These are phyloP conservation scores for Brenthis hecate DNA, from an alignment of 2,888 invertebrate species.

Conservation along the genomic window DNA sequence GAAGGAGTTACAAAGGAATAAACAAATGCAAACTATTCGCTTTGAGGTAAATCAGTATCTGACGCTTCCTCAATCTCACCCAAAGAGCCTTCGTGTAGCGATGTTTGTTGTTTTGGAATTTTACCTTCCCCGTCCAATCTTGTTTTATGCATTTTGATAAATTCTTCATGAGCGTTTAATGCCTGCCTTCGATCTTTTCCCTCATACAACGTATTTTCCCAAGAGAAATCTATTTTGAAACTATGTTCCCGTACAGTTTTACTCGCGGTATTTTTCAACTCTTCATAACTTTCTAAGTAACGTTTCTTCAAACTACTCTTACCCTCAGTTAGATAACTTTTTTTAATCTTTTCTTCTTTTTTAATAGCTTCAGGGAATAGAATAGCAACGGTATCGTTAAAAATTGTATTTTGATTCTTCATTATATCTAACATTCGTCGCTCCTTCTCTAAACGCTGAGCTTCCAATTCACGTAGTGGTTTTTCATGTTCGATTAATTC, in stretches of 20 bases:
- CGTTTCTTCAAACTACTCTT: slow-evolving; percentile 61
- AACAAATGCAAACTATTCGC: slow-evolving; percentile 1
- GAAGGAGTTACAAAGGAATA: background rate
- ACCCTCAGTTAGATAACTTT: slow-evolving; percentile 70
- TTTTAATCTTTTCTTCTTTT: slow-evolving; percentile 66
- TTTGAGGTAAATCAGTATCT: slow-evolving; percentile 1
- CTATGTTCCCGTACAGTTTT: slow-evolving; percentile 73
- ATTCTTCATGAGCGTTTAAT: slow-evolving; percentile 66
- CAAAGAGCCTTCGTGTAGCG: slow-evolving; percentile 12
- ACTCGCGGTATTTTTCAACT: slow-evolving; percentile 55
- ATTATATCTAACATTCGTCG: slow-evolving; percentile 81
- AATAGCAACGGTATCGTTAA: slow-evolving; percentile 84
- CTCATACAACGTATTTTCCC: slow-evolving; percentile 79
- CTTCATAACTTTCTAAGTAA: slow-evolving; percentile 65
- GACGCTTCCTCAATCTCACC: slow-evolving; percentile 15
- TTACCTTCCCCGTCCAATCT: slow-evolving; percentile 55
- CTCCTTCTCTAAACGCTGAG: slow-evolving; percentile 81
- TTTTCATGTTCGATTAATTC: slow-evolving; percentile 83
- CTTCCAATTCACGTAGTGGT: slow-evolving; percentile 82
- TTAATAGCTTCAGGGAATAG: slow-evolving; percentile 84
- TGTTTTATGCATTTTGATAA: slow-evolving; percentile 59
- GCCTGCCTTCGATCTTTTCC: slow-evolving; percentile 76
- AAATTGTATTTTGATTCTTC: slow-evolving; percentile 83
- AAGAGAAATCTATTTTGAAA: slow-evolving; percentile 77
- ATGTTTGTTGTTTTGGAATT: slow-evolving; percentile 4